phyloP scores from a whole-genome alignment of 2,888 invertebrate species.

The Epinotia demarniana region DNA sequence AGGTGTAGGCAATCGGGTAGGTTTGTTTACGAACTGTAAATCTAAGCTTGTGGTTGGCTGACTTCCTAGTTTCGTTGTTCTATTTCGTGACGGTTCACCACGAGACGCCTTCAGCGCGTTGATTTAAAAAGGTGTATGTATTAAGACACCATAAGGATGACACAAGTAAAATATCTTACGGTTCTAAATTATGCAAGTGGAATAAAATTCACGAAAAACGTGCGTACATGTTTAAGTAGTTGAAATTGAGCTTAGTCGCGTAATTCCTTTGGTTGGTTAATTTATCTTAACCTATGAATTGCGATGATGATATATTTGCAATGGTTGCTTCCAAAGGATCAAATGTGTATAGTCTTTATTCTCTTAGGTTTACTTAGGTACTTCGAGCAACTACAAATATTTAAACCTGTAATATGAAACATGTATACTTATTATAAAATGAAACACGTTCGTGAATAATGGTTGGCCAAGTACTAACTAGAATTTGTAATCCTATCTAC shows the following conservation, averaged over 20 bases:
- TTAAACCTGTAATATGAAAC: no score
- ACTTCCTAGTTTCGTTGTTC: constrained; percentile 68
- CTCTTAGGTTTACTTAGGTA: no score
- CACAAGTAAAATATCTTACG: constrained; percentile 47
- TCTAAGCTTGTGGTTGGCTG: constrained; percentile 24
- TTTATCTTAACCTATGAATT: no score
- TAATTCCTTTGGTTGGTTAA: no score
- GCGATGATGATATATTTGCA: no score
- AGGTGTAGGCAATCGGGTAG: constrained; percentile 16
- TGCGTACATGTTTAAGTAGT: not conserved
- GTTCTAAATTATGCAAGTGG: constrained; percentile 46
- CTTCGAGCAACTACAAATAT: no score
- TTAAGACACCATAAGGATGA: not conserved
- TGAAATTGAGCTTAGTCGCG: no score
- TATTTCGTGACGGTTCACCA: constrained; percentile 65
- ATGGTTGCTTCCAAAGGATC: no score
- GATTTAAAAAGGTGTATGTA: constrained; percentile 15
- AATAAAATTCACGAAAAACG: not conserved
- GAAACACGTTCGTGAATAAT: not conserved
- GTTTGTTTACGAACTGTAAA: constrained; percentile 12
- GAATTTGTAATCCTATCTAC: not conserved
- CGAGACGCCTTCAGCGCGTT: constrained; percentile 55
- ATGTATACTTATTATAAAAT: not conserved
- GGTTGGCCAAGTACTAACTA: not conserved
- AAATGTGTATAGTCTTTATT: no score